Evolutionary conservation across 2,113 vertebrate genomes (phyloP), one percentile per base, ranked within the genome.

Genomic region (Spheniscus mendiculus): DNA sequence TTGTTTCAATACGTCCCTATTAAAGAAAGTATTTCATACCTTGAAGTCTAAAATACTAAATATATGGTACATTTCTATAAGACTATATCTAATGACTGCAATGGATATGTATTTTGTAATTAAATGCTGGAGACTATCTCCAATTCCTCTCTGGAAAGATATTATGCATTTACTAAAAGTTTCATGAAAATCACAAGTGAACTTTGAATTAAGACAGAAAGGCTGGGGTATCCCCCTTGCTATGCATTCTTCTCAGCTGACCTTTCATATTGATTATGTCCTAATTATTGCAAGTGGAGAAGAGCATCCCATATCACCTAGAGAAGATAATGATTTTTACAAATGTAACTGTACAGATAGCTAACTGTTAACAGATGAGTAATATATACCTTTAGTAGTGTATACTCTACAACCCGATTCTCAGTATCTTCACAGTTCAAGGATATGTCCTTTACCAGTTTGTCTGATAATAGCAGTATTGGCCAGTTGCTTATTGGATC

Each of bases 11-110:
- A 69, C 1, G 0, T 58, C 13, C 16, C 12, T 65, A 30, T 56
- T 49, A 53, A 90, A 96, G 30, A 86, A 61, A 74, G 36, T 71
- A 90, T 78, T 71, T 90, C 15, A 36, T 90, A 80, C 76, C 56
- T 92, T 85, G 72, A 77, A 74, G 89, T 92, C 81, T 93, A 72
- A 94, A 82, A 78, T 84, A 42, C 72, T 93, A 78, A 44, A 83
- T 90, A 67, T 42, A 72, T 52, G 12, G 38, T 62, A 63, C 38
- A 65, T 96, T 96, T 96, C 61, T 74, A 11, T 72, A 71, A 38
- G 56, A 16, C 25, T 42, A 4, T 50, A 45, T 49, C 10, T 84
- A 88, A 47, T 78, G 38, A 91, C 44, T 97, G 22, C 25, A 87
- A 79, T 87, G 67, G 70, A 83, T 83, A 4, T 12, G 7, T 55